These are phyloP conservation scores for Pandemis corylana DNA, from an alignment of 2,888 invertebrate species.

Conservation along the genomic window DNA sequence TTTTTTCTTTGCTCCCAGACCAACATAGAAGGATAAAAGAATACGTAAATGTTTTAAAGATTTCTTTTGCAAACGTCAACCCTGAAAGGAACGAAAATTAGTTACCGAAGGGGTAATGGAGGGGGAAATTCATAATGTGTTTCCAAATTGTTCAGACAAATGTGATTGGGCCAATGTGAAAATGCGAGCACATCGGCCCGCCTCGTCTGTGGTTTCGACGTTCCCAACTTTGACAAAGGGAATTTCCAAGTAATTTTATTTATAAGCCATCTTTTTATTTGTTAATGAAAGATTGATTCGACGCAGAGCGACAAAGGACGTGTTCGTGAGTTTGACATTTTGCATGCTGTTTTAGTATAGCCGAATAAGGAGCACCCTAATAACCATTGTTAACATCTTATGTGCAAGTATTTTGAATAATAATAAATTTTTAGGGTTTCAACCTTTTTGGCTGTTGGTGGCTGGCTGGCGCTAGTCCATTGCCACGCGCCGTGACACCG, in stretches of 20 bases:
- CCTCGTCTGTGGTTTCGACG: constrained; percentile 16
- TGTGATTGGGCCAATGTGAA: constrained; percentile 27
- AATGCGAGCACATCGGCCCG: constrained; percentile 4
- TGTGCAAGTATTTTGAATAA: too few species aligned
- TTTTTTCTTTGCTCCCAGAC: too few species aligned
- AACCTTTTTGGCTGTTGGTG: too few species aligned
- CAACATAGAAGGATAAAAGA: too few species aligned
- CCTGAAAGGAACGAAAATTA: constrained; percentile 11
- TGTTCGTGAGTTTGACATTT: not conserved
- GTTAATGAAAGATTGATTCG: constrained; percentile 13
- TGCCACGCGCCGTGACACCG: too few species aligned
- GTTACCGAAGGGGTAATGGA: constrained; percentile 27
- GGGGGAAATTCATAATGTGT: constrained; percentile 35
- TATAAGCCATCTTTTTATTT: constrained; percentile 17
- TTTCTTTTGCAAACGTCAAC: not conserved
- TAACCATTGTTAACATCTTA: too few species aligned
- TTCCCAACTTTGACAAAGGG: constrained; percentile 29
- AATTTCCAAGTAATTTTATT: constrained; percentile 25
- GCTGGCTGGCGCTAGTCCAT: too few species aligned
- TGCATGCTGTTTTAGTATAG: too few species aligned
- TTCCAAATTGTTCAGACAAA: constrained; percentile 30
- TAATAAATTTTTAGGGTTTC: too few species aligned
- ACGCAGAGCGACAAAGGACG: not conserved
- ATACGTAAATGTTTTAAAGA: too few species aligned
- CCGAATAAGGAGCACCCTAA: too few species aligned